phyloP scores from a whole-genome alignment of 2,888 invertebrate species.

The Dyspetes luteomarginatus region DNA sequence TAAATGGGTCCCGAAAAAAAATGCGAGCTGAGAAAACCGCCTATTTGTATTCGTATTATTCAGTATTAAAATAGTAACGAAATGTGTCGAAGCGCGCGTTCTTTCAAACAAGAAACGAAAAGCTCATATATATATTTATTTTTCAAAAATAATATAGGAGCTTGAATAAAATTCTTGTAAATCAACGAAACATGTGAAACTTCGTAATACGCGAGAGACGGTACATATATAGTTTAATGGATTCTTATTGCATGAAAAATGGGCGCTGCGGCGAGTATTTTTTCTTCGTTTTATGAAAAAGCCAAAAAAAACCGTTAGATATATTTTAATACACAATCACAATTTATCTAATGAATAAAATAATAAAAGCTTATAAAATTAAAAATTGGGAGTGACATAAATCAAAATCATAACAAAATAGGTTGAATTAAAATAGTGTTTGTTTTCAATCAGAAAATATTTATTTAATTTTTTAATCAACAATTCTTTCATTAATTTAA shows the following conservation, averaged over 20 bases:
- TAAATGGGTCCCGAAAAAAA: conserved; percentile 47
- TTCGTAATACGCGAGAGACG: conserved; percentile 67
- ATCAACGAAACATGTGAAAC: conserved; percentile 50
- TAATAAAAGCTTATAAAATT: too few species aligned
- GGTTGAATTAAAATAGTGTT: too few species aligned
- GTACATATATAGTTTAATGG: conserved; percentile 75
- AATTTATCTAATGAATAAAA: too few species aligned
- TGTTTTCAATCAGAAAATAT: too few species aligned
- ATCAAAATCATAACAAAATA: too few species aligned
- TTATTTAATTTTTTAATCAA: too few species aligned
- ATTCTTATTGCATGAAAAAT: conserved; percentile 82
- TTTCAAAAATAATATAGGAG: too few species aligned
- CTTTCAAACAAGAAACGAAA: conserved; percentile 35
- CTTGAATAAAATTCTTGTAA: conserved; percentile 48
- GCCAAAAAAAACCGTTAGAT: neutral
- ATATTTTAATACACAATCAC: neutral
- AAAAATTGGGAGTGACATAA: too few species aligned
- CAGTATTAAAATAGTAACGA: conserved; percentile 54
- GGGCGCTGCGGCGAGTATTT: conserved; percentile 81
- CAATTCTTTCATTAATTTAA: too few species aligned
- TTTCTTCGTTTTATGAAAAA: conserved; percentile 33
- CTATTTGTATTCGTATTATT: conserved; percentile 62
- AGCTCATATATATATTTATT: neutral
- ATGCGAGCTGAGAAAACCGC: conserved; percentile 55
- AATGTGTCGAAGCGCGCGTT: conserved; percentile 47